phyloP scores from a whole-genome alignment of 1,140 invertebrate genomes.

The silkworm (Bombyx mori) region ASM3026992v2 NC_085129.1:13881001-13881500 shows the following conservation, averaged over 20 bases:
- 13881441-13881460: neutral
- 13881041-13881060: too few species aligned
- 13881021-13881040: too few species aligned
- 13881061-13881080: too few species aligned
- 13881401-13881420: neutral
- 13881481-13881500: constrained; percentile 1
- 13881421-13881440: neutral
- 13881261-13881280: constrained; percentile 21
- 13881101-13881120: too few species aligned
- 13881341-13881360: constrained; percentile 37
- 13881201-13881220: too few species aligned
- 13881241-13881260: constrained; percentile 25
- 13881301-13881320: constrained; percentile 17
- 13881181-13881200: too few species aligned
- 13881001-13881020: too few species aligned
- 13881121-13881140: too few species aligned
- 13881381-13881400: neutral
- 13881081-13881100: too few species aligned
- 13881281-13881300: constrained; percentile 9
- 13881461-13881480: constrained; percentile 4
- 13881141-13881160: too few species aligned
- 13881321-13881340: constrained; percentile 35
- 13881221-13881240: too few species aligned
- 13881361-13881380: constrained; percentile 24
- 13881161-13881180: too few species aligned